Percentiles rank a stretch among this genome's conserved stretches.
Evolutionary conservation across 2,113 vertebrate species (phyloP).

Genomic region (Cynoglossus semilaevis): DNA sequence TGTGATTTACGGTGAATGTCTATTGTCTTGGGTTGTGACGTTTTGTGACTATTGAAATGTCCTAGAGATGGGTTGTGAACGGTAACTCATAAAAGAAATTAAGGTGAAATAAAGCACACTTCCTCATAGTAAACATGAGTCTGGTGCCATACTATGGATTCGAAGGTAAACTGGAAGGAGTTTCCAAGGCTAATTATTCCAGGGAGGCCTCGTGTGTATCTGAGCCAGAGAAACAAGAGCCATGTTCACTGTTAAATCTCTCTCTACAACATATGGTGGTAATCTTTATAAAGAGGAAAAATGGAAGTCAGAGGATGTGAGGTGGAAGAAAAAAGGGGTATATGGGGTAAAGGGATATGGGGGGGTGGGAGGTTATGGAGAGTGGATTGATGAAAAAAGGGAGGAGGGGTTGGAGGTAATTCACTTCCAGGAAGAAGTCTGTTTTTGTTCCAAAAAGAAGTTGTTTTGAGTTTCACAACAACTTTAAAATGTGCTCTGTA

Average conservation of each 20-base stretch:
- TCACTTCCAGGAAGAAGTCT: conserved; percentile 61
- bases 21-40: too few species aligned
- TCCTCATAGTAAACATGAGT: neutral
- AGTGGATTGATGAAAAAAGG: conserved; percentile 10
- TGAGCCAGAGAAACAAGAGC: conserved; percentile 31
- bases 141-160: conserved; percentile 28
- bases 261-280: conserved; percentile 61
- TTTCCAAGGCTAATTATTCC: conserved; percentile 27
- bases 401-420: conserved; percentile 24
- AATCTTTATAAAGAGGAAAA: conserved; percentile 49
- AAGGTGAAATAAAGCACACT: conserved; percentile 42
- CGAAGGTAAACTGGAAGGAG: conserved; percentile 35
- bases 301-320: conserved; percentile 19
- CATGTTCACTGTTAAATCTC: conserved; percentile 23
- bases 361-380: neutral
- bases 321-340: conserved; percentile 19
- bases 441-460: conserved; percentile 53
- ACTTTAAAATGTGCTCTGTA: conserved; percentile 36
- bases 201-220: conserved; percentile 36
- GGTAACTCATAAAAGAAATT: neutral
- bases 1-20: neutral
- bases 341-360: conserved; percentile 25
- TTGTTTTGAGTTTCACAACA: conserved; percentile 44
- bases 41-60: too few species aligned
- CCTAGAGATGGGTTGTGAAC: neutral